phyloP scores from a whole-genome alignment of 2,113 vertebrate genomes.

The Sorex fumeus region DNA sequence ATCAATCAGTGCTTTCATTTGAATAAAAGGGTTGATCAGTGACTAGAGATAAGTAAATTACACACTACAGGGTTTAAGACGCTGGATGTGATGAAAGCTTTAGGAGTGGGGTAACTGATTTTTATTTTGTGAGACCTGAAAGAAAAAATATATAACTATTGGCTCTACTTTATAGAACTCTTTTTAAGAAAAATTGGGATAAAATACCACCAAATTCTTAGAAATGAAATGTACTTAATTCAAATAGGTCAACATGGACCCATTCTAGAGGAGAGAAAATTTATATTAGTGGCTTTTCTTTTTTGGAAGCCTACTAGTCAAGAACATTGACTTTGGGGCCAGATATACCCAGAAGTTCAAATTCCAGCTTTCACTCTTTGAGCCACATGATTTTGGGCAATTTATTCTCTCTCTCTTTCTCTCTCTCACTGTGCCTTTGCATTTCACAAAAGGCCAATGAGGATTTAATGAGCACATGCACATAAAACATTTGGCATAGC shows the following conservation, averaged over 20 bases:
- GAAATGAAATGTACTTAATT: constrained; percentile 37
- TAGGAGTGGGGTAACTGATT: background rate
- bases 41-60: constrained; percentile 24
- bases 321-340: background rate
- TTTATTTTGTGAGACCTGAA: constrained; percentile 36
- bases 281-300: background rate
- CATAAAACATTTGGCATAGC: background rate
- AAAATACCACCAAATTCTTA: constrained; percentile 16
- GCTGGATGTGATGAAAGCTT: background rate
- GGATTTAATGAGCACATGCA: background rate
- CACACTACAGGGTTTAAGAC: background rate
- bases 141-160: constrained; percentile 14
- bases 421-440: background rate
- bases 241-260: background rate
- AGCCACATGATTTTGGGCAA: background rate
- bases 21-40: background rate
- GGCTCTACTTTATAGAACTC: background rate
- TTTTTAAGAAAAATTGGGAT: background rate
- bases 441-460: background rate
- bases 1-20: background rate
- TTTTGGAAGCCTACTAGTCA: constrained; percentile 9
- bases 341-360: background rate
- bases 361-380: background rate
- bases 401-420: background rate
- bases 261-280: background rate